These are phyloP conservation scores for Lophochroa leadbeateri DNA, from an alignment of 2,113 vertebrate genomes.

Conservation along the genomic window DNA sequence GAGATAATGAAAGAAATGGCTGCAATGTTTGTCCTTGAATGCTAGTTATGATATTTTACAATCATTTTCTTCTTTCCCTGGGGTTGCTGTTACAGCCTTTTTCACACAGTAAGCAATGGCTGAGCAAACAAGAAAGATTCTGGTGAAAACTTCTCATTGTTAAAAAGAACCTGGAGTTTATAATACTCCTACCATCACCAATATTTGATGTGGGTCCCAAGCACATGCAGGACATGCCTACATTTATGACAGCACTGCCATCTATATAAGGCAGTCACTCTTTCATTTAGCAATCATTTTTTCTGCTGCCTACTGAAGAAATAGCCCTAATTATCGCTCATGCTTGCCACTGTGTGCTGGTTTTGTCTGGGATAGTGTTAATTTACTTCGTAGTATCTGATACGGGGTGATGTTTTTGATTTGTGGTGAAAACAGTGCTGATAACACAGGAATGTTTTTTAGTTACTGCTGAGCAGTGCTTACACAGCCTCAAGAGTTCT, in stretches of 20 bases:
- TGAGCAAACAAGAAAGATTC: not conserved
- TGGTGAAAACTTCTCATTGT: not conserved
- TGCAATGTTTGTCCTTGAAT: not conserved
- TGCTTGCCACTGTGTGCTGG: not conserved
- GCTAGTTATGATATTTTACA: not conserved
- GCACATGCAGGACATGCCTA: not conserved
- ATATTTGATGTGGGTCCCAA: not conserved
- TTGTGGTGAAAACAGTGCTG: not conserved
- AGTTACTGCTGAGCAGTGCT: not conserved
- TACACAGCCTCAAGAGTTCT: not conserved
- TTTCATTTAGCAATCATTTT: not conserved
- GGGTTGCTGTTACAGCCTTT: not conserved
- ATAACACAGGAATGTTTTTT: not conserved
- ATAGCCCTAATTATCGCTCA: rapidly evolving
- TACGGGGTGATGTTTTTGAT: not conserved
- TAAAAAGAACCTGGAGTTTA: not conserved
- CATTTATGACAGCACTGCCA: not conserved
- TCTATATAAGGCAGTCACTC: not conserved
- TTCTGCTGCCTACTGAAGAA: not conserved
- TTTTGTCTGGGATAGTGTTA: not conserved
- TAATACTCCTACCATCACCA: not conserved
- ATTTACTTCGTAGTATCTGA: not conserved
- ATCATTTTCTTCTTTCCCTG: not conserved
- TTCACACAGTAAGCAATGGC: not conserved
- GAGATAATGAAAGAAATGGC: not conserved